These are phyloP conservation scores for Todus mexicanus DNA, from an alignment of 2,797 vertebrate genomes.

Conservation along the genomic window DNA sequence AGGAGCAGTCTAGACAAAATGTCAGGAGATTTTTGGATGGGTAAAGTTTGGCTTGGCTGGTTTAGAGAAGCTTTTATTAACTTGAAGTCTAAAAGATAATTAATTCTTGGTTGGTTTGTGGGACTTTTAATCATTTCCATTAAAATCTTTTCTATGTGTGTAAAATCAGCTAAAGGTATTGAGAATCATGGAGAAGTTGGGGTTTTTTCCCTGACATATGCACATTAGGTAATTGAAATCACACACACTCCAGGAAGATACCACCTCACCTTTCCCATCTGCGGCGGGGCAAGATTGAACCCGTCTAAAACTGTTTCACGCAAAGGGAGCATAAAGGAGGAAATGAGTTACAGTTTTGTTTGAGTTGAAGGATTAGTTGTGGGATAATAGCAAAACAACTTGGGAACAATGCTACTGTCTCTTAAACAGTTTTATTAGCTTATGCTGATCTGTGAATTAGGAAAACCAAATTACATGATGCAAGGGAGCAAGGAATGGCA, in stretches of 20 bases:
- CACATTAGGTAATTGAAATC: constrained; percentile 30
- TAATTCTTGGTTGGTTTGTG: neutral
- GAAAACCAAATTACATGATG: constrained; percentile 28
- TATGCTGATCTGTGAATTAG: constrained; percentile 39
- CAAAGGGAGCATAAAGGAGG: constrained; percentile 10
- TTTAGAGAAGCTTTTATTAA: neutral
- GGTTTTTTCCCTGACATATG: neutral
- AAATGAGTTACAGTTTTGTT: constrained; percentile 45
- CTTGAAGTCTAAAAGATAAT: neutral
- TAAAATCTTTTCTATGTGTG: neutral
- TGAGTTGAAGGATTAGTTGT: constrained; percentile 53
- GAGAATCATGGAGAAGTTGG: neutral
- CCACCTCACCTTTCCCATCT: neutral
- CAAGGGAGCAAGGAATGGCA: neutral
- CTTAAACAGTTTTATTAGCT: constrained; percentile 55
- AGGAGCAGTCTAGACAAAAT: neutral
- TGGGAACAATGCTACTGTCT: neutral
- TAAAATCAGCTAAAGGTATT: constrained; percentile 3
- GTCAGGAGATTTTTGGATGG: neutral
- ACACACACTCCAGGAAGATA: neutral
- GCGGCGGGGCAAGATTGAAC: constrained; percentile 35
- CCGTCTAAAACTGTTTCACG: constrained; percentile 30
- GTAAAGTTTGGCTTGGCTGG: neutral
- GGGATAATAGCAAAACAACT: neutral
- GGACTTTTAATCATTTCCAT: neutral